These are phyloP conservation scores for Lutjanus erythropterus DNA, from an alignment of 2,113 vertebrate species.

Conservation along the genomic window DNA sequence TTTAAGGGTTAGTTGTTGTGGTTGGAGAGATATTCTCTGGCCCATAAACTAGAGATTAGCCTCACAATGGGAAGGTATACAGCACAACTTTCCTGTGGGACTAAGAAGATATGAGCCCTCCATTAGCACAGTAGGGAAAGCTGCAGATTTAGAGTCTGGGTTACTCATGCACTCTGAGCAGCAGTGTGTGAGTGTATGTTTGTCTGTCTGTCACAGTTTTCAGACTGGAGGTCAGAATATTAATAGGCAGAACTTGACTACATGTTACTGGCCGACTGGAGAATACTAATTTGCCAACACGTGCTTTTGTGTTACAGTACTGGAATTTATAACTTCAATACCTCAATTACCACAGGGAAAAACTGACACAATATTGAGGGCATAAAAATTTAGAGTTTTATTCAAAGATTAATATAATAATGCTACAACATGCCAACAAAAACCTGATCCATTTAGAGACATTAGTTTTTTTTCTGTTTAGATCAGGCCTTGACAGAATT, in stretches of 20 bases:
- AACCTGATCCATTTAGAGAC: no score
- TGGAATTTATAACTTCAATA: no score
- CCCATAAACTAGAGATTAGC: slow-evolving; percentile 73
- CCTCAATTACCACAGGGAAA: no score
- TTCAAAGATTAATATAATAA: no score
- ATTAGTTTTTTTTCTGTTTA: no score
- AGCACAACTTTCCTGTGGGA: slow-evolving; percentile 70
- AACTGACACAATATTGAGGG: no score
- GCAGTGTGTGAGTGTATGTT: neutral
- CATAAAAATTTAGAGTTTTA: no score
- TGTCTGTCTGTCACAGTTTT: slow-evolving; percentile 15
- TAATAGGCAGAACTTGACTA: neutral
- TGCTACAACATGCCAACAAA: no score
- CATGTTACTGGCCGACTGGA: slow-evolving; percentile 7
- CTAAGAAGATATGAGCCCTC: slow-evolving; percentile 60
- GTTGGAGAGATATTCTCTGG: slow-evolving; percentile 66
- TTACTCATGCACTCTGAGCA: slow-evolving; percentile 11
- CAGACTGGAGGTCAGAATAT: slow-evolving; percentile 2
- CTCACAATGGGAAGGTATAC: slow-evolving; percentile 69
- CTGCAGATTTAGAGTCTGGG: slow-evolving; percentile 42
- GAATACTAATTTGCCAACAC: neutral
- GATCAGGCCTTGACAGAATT: no score
- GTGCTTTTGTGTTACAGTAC: no score
- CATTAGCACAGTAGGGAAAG: slow-evolving; percentile 58
- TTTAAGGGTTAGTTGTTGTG: slow-evolving; percentile 67